Percentiles rank a stretch among this genome's conserved stretches.
Conservation (phyloP, 2,888 invertebrate genomes). For the Hedya salicella region DNA sequence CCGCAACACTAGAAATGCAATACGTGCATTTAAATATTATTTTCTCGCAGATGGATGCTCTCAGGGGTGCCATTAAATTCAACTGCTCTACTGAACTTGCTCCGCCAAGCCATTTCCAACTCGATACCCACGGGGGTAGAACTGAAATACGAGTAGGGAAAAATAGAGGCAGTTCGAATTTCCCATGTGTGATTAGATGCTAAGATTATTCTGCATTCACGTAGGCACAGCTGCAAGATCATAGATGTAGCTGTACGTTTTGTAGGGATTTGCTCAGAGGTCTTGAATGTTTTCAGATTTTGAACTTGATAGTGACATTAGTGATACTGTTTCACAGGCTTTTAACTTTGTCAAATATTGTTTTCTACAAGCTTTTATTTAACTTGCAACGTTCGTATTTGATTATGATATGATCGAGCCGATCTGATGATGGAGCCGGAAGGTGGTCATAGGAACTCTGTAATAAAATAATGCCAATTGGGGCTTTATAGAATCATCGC, state of each 20-base stretch:
- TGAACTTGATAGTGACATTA: not conserved
- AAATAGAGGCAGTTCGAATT: slow-evolving; percentile 17
- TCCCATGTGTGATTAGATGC: slow-evolving; percentile 42
- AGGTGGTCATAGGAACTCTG: no score
- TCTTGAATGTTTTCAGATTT: not conserved
- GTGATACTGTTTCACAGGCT: no score
- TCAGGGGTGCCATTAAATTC: slow-evolving; percentile 35
- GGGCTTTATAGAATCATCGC: no score
- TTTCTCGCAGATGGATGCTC: slow-evolving; percentile 30
- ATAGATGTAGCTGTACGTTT: slow-evolving; percentile 19
- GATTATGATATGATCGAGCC: no score
- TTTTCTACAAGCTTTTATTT: no score
- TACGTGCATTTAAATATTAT: slow-evolving; percentile 39
- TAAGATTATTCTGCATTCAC: slow-evolving; percentile 41
- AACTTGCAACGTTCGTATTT: no score
- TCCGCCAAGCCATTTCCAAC: slow-evolving; percentile 9
- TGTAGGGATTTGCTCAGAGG: not conserved
- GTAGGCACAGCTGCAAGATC: slow-evolving; percentile 19
- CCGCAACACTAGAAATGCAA: slow-evolving; percentile 18
- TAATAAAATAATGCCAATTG: no score
- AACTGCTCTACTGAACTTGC: slow-evolving; percentile 22
- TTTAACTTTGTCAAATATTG: no score
- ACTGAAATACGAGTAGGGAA: slow-evolving; percentile 15
- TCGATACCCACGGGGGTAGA: slow-evolving; percentile 5
- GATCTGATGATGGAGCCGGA: no score